These are phyloP conservation scores for Bovichtus diacanthus DNA, from an alignment of 2,797 vertebrate genomes.

Conservation along the genomic window DNA sequence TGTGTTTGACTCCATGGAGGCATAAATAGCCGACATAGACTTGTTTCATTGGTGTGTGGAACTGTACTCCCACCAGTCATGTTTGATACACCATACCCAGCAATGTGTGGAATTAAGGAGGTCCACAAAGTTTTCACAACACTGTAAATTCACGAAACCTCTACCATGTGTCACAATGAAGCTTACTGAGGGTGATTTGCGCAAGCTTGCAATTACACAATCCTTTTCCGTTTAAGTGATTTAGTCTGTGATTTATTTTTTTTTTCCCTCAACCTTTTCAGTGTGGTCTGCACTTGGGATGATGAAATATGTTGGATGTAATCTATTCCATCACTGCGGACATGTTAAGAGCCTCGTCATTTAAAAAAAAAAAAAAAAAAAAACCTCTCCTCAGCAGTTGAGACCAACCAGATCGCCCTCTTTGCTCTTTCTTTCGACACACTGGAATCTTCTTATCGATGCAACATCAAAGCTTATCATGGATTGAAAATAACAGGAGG, in stretches of 20 bases:
- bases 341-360: conserved; percentile 7
- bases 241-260: too few species aligned
- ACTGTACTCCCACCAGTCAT: conserved; percentile 25
- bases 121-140: neutral
- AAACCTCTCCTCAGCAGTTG: conserved; percentile 17
- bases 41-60: conserved; percentile 5
- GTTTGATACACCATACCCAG: conserved; percentile 25
- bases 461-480: conserved; percentile 11
- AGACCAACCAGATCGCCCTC: neutral
- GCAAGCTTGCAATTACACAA: neutral
- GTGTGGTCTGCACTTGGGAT: neutral
- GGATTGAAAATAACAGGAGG: conserved; percentile 32
- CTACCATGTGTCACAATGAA: neutral
- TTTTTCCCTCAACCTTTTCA: neutral
- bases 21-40: conserved; percentile 11
- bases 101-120: conserved; percentile 59
- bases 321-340: conserved; percentile 20
- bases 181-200: neutral
- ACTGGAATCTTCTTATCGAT: neutral
- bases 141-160: conserved; percentile 14
- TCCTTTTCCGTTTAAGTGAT: too few species aligned
- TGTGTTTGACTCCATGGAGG: conserved; percentile 1
- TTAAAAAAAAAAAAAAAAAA: conserved; percentile 19
- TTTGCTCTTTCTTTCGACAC: conserved; percentile 18
- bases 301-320: neutral